phyloP scores from a whole-genome alignment of 1,140 invertebrate species.

The Drosophila sp. region DNA sequence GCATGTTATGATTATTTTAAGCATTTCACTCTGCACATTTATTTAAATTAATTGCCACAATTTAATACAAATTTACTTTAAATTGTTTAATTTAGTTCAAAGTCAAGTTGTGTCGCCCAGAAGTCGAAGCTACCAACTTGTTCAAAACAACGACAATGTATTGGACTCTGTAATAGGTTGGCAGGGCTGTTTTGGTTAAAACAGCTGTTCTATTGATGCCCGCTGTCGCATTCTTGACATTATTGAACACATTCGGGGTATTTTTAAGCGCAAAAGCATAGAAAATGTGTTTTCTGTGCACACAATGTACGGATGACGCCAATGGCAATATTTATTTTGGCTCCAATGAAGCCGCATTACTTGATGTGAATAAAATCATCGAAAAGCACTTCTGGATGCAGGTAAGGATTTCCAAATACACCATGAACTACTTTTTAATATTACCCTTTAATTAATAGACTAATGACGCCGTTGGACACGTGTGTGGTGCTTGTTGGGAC shows the following conservation, averaged over 20 bases:
- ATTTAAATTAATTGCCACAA: constrained; percentile 38
- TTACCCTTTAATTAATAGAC: constrained; percentile 32
- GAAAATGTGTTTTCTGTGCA: constrained; percentile 61
- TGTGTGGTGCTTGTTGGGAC: constrained; percentile 63
- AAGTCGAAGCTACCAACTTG: constrained; percentile 7
- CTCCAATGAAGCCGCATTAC: constrained; percentile 49
- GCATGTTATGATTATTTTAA: constrained; percentile 22
- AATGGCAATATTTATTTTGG: constrained; percentile 51
- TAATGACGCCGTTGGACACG: constrained; percentile 37
- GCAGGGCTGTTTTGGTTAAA: neutral
- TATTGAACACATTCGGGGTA: constrained; percentile 29
- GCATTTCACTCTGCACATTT: constrained; percentile 9
- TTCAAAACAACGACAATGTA: neutral
- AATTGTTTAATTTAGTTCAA: constrained; percentile 67
- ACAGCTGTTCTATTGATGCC: constrained; percentile 42
- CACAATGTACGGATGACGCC: constrained; percentile 28
- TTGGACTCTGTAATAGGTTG: constrained; percentile 27
- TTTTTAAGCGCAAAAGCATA: neutral
- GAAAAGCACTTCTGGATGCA: constrained; percentile 69
- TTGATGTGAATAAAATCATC: constrained; percentile 54
- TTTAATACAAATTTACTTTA: constrained; percentile 51
- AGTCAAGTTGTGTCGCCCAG: constrained; percentile 37
- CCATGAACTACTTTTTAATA: neutral
- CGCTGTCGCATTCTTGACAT: constrained; percentile 28
- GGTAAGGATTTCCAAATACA: constrained; percentile 39